phyloP scores from a whole-genome alignment of 23 tunicate species.

The Oikopleura vanhoeffeni region DNA sequence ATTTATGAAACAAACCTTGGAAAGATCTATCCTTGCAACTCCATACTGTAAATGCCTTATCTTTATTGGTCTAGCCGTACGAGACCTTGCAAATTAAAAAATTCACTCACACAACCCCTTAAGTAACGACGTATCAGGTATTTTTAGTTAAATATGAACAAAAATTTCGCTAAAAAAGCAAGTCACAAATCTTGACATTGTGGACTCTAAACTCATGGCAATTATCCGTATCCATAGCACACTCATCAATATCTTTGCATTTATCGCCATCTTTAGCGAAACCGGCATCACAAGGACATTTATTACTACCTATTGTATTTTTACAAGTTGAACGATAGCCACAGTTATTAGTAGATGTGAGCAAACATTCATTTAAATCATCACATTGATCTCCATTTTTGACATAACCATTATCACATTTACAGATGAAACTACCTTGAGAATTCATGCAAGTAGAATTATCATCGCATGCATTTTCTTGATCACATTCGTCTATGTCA shows the following conservation, averaged over 20 bases:
- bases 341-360: slow-evolving; percentile 5
- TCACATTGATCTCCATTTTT: neutral
- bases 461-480: neutral
- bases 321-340: slow-evolving; percentile 21
- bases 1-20: too few relatives aligned
- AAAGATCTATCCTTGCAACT: too few relatives aligned
- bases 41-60: too few relatives aligned
- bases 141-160: too few relatives aligned
- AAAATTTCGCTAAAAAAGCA: too few relatives aligned
- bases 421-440: neutral
- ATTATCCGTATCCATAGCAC: slow-evolving; percentile 8
- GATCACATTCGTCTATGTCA: neutral
- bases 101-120: too few relatives aligned
- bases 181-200: too few relatives aligned
- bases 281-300: slow-evolving; percentile 27
- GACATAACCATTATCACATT: neutral
- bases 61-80: too few relatives aligned
- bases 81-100: too few relatives aligned
- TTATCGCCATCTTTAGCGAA: slow-evolving; percentile 25
- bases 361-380: slow-evolving; percentile 35
- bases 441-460: neutral
- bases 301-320: slow-evolving; percentile 22
- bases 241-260: slow-evolving; percentile 22
- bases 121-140: too few relatives aligned
- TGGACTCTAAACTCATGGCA: neutral